Conservation (phyloP, 2,797 vertebrate genomes). For the Pangasius sanitwongsei region DNA sequence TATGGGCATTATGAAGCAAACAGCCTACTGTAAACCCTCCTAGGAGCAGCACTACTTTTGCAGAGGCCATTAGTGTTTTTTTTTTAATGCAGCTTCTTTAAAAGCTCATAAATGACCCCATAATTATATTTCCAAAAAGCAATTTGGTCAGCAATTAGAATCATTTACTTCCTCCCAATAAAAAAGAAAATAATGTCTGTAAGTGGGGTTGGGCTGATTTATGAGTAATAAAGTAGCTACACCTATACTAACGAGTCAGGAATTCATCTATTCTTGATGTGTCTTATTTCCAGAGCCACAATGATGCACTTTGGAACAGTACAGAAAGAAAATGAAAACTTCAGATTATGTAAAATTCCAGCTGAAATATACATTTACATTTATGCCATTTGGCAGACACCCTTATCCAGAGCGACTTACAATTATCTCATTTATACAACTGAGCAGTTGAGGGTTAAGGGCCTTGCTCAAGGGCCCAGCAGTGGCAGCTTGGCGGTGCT, state of each 20-base stretch:
- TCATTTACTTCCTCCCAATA: conserved; percentile 53
- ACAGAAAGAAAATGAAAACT: neutral
- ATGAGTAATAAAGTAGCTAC: conserved; percentile 47
- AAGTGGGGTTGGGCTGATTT: conserved; percentile 55
- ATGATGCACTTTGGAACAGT: neutral
- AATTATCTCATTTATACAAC: no score
- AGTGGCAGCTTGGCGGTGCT: no score
- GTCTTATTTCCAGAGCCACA: neutral
- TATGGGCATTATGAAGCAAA: conserved; percentile 49
- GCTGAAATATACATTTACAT: neutral
- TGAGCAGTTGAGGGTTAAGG: no score
- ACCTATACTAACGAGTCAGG: conserved; percentile 31
- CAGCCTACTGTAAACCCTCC: conserved; percentile 47
- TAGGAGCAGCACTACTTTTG: conserved; percentile 60
- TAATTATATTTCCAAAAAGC: conserved; percentile 55
- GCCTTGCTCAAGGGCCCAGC: no score
- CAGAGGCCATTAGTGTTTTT: conserved; percentile 46
- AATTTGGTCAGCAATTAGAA: conserved; percentile 59
- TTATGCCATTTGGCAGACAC: no score
- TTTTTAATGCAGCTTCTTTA: conserved; percentile 51
- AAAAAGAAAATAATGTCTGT: conserved; percentile 52
- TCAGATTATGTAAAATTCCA: neutral
- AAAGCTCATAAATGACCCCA: conserved; percentile 54
- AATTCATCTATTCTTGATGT: conserved; percentile 7
- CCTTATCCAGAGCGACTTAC: no score